Evolutionary conservation across 2,888 invertebrate genomes (phyloP), one percentile per base, ranked within the genome.

Genomic region (Orthosia cruda): DNA sequence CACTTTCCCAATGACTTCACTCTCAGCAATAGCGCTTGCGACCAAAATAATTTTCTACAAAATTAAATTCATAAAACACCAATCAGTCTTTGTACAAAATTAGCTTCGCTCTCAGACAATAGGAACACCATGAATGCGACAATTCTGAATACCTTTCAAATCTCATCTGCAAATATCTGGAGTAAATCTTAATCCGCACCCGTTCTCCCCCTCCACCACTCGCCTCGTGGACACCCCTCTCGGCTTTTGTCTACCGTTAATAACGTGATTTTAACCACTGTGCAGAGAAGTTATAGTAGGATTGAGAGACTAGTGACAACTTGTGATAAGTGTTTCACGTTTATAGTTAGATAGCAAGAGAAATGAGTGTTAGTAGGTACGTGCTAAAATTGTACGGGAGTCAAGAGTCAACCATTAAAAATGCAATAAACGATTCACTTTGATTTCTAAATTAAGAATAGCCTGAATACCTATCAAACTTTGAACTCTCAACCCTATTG

Each of bases 131-230:
- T 86, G 85, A 85, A 87, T 77, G 85, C 89, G 88, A 88, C 91
- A 91, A 92, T 91, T 87, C 85, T 85, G 89, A 86, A 90, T 91
- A 89, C 91, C 91, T 90, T 76, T 91, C 92, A 91, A 93, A 94
- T 93, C 93, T 94, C 94, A 93, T 94, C 94, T 90, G 88, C 92
- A 94, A 95, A 95, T 95, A 94, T 94, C 95, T 92, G 91, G 88
- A 90, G 92, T 91, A 93, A 93, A 95, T 95, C 96, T 95, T 95
- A 94, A 94, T 94, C 93, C 93, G 71, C 83, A 87, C 85, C 83
- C 81, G 79, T 68, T 80, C 70, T 57, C 54, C 45, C 67, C 78
- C 76, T 59, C 18, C 32, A 0, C 54, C 82, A 78, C 74, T 40
- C 55, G 40, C 71, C 78, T 65, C 73, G 52, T 18, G 58, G 40